Conservation (phyloP, 37 sponge, comb jelly and placozoan genomes). For the Dysidea cf. avara region DNA sequence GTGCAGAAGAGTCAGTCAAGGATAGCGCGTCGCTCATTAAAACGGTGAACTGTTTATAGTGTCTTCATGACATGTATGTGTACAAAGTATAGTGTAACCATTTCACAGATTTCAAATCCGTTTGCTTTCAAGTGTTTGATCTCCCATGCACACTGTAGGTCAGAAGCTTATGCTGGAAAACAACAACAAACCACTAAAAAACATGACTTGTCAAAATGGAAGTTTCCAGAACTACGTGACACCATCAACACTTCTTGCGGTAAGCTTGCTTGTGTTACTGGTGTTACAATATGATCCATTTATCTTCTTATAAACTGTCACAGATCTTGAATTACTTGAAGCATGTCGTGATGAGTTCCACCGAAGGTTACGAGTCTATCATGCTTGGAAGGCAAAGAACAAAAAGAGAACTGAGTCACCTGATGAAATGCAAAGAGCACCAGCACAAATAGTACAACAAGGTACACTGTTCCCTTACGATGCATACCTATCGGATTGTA, state of each 20-base stretch:
- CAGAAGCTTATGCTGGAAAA: too few species aligned
- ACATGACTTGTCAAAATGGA: constrained; percentile 83
- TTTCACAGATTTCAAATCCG: too few species aligned
- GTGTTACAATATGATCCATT: not conserved
- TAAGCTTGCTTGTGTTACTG: constrained; percentile 5
- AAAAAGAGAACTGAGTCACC: too few species aligned
- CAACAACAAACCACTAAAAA: constrained; percentile 65
- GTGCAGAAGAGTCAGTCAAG: constrained; percentile 43
- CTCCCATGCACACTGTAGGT: too few species aligned
- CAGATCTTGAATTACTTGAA: constrained; percentile 91
- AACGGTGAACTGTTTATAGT: constrained; percentile 18
- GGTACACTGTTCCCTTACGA: not conserved
- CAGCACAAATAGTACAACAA: constrained; percentile 7
- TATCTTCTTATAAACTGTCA: not conserved
- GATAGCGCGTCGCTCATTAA: constrained; percentile 47
- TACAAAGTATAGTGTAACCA: too few species aligned
- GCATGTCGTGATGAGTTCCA: constrained; percentile 95
- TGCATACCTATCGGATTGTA: too few species aligned
- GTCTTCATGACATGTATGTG: too few species aligned
- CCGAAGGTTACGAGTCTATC: constrained; percentile 88
- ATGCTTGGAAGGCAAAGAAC: constrained; percentile 94
- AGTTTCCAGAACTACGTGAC: constrained; percentile 93
- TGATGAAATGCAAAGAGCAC: not conserved
- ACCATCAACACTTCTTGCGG: constrained; percentile 96
- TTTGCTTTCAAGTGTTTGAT: too few species aligned